Evolutionary conservation across 1,140 invertebrate species (phyloP).

Genomic region (Euglossa dilemma): DNA sequence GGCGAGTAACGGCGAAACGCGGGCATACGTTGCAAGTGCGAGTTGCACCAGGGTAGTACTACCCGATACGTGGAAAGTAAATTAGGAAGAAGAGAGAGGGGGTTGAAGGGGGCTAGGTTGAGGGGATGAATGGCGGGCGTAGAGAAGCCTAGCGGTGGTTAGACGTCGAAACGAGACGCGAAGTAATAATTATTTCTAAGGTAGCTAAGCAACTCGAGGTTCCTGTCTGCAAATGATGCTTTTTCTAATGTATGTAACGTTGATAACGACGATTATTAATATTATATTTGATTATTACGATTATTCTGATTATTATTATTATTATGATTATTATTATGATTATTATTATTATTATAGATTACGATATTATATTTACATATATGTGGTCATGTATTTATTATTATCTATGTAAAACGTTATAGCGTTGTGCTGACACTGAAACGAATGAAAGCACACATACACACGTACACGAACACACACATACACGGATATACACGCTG

Average conservation of each 20-base stretch:
- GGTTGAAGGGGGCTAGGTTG: background rate
- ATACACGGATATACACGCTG: background rate
- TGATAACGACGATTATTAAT: conserved; percentile 76
- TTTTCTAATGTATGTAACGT: conserved; percentile 78
- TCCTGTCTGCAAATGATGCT: conserved; percentile 80
- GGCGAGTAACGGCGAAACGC: background rate
- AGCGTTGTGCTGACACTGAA: conserved; percentile 68
- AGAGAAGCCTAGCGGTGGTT: conserved; percentile 44
- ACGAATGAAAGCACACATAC: background rate
- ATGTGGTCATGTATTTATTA: conserved; percentile 74
- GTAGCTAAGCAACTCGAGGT: conserved; percentile 79
- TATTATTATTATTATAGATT: conserved; percentile 76
- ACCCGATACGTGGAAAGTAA: background rate
- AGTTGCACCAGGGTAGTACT: background rate
- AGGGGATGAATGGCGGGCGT: conserved; percentile 26
- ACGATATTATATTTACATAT: conserved; percentile 77
- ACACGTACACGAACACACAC: conserved; percentile 6
- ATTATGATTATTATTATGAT: conserved; percentile 70
- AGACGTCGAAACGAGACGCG: conserved; percentile 56
- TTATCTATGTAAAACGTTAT: conserved; percentile 74
- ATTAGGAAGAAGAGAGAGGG: conserved; percentile 27
- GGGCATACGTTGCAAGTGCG: background rate
- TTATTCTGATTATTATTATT: conserved; percentile 76
- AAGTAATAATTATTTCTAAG: conserved; percentile 80
- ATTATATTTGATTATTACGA: conserved; percentile 65